These are phyloP conservation scores for Netelia melanura DNA, from an alignment of 2,888 invertebrate species.

Conservation along the genomic window DNA sequence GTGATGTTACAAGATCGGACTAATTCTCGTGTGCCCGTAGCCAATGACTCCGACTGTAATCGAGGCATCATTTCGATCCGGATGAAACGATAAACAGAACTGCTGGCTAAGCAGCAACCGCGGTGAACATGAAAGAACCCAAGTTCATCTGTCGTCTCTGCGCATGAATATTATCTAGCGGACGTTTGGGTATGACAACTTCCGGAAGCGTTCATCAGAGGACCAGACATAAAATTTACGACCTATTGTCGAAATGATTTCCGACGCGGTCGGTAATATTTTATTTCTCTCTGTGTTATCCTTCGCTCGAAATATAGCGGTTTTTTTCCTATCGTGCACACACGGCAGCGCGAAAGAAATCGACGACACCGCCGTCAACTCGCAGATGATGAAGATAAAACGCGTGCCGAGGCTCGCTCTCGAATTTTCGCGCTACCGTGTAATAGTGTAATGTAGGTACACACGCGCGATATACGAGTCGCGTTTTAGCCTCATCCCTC, in stretches of 20 bases:
- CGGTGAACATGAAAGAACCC: constrained; percentile 57
- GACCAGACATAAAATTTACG: neutral
- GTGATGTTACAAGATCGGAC: constrained; percentile 59
- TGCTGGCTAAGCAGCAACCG: constrained; percentile 31
- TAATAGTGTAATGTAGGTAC: neutral
- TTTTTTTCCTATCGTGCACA: constrained; percentile 2
- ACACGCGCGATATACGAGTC: constrained; percentile 37
- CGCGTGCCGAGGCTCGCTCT: constrained; percentile 34
- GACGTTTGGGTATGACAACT: constrained; percentile 5
- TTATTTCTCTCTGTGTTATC: constrained; percentile 3
- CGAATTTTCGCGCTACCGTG: constrained; percentile 14
- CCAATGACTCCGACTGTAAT: constrained; percentile 31
- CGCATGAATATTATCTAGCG: neutral
- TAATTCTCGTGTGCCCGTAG: constrained; percentile 65
- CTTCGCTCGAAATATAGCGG: neutral
- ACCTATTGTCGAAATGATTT: neutral
- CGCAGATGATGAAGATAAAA: constrained; percentile 59
- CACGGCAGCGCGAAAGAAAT: constrained; percentile 15
- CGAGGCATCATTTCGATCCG: constrained; percentile 62
- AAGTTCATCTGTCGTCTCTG: neutral
- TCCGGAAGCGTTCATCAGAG: constrained; percentile 5
- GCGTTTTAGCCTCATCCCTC: constrained; percentile 18
- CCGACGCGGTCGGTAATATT: neutral
- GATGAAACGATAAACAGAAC: constrained; percentile 67
- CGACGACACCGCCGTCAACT: constrained; percentile 39